Conservation (phyloP, 2,113 vertebrate species). For the Ifrita kowaldi region DNA sequence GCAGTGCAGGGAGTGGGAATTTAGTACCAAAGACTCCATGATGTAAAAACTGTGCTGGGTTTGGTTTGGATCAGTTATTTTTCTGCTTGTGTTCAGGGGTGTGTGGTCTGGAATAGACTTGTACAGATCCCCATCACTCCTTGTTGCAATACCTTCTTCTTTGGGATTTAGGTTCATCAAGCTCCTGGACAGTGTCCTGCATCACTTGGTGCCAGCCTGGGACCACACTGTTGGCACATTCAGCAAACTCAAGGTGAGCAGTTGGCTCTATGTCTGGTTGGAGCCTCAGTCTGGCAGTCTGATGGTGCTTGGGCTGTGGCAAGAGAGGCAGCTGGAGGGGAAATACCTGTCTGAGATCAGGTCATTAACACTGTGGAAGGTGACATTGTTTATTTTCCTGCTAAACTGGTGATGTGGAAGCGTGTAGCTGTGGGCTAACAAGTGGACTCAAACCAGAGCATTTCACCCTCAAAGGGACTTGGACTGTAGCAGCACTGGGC, state of each 20-base stretch:
- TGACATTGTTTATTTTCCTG: neutral
- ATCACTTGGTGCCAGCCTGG: conserved; percentile 93
- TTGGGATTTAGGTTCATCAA: conserved; percentile 84
- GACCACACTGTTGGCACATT: conserved; percentile 94
- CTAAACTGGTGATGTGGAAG: neutral
- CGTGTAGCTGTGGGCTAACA: neutral
- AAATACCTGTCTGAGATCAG: neutral
- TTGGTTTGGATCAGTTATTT: neutral
- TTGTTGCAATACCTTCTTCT: neutral
- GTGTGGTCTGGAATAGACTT: neutral
- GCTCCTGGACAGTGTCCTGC: conserved; percentile 87
- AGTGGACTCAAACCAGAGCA: neutral
- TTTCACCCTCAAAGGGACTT: neutral
- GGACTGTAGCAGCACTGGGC: neutral
- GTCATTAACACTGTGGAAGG: neutral
- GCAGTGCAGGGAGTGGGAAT: neutral
- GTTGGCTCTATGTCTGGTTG: neutral
- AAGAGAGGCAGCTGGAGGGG: neutral
- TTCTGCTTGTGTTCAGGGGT: neutral
- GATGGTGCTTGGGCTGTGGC: neutral
- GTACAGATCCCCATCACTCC: neutral
- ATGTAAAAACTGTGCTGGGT: neutral
- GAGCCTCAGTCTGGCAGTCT: neutral
- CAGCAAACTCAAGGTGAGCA: conserved; percentile 89
- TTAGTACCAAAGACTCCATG: neutral